Percentiles rank a stretch among this genome's conserved stretches.
Evolutionary conservation across 2,888 invertebrate species (phyloP).

Genomic region (Cephus rjabovi): DNA sequence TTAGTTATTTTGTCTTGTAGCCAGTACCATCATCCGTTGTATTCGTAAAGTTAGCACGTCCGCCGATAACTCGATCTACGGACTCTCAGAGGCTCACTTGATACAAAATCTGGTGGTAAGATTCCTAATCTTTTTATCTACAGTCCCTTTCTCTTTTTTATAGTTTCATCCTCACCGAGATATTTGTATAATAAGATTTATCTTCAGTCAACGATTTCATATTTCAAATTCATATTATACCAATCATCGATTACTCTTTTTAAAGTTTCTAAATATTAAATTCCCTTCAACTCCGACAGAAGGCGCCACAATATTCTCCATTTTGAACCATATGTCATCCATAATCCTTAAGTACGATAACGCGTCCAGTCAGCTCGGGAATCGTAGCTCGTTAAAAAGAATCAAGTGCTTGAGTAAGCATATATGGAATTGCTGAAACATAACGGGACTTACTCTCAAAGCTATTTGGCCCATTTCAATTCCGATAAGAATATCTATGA

Average conservation of each 20-base stretch:
- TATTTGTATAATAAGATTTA: too few species aligned
- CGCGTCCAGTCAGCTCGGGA: not conserved
- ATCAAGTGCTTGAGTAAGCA: not conserved
- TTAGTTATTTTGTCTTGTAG: not conserved
- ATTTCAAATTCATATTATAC: too few species aligned
- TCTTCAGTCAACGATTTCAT: too few species aligned
- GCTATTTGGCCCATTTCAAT: constrained; percentile 3
- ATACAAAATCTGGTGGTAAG: not conserved
- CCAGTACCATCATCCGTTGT: not conserved
- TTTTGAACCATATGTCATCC: not conserved
- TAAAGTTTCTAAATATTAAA: not conserved
- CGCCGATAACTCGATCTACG: not conserved
- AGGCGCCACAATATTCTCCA: not conserved
- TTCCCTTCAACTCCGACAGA: not conserved
- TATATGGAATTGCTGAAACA: not conserved
- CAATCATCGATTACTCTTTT: too few species aligned
- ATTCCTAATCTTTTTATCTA: too few species aligned
- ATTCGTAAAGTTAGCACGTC: not conserved
- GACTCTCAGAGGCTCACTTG: not conserved
- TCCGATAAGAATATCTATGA: constrained; percentile 4
- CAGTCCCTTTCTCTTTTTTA: too few species aligned
- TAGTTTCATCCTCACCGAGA: too few species aligned
- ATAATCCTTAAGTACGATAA: not conserved
- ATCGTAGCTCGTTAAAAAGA: not conserved
- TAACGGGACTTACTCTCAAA: not conserved